A percentile compares a stretch with the other conserved stretches of the same genome.
Evolutionary conservation across 1,140 invertebrate species (phyloP).

Genomic region (Patella vulgata): DNA sequence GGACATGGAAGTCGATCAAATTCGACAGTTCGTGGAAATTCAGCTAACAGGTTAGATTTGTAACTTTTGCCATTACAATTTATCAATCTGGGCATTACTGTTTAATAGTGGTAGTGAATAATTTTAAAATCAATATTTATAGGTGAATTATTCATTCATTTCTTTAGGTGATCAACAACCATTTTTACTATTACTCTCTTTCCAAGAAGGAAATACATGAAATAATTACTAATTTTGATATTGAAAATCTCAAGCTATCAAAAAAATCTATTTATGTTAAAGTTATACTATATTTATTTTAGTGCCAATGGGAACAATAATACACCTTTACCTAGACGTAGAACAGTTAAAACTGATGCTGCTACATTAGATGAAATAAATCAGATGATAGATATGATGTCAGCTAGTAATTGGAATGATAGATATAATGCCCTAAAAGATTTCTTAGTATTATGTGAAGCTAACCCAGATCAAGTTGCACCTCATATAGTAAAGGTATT

Average conservation of each 20-base stretch:
- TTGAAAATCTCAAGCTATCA: too few species aligned
- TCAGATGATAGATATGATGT: slow-evolving; percentile 47
- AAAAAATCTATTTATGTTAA: too few species aligned
- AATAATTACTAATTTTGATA: too few species aligned
- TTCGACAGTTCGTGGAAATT: slow-evolving; percentile 55
- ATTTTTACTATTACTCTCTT: too few species aligned
- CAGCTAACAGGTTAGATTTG: slow-evolving; percentile 52
- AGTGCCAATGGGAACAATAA: slow-evolving; percentile 27
- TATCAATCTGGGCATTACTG: too few species aligned
- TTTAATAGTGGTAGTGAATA: too few species aligned
- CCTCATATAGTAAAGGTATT: slow-evolving; percentile 59
- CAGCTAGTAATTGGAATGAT: slow-evolving; percentile 59
- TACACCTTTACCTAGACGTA: slow-evolving; percentile 29
- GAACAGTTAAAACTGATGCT: slow-evolving; percentile 47
- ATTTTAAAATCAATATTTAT: too few species aligned
- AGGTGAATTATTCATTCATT: too few species aligned
- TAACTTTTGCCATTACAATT: too few species aligned
- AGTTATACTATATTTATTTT: too few species aligned
- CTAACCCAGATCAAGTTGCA: slow-evolving; percentile 45
- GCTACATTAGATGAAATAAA: slow-evolving; percentile 61
- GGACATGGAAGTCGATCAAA: slow-evolving; percentile 55
- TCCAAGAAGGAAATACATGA: too few species aligned
- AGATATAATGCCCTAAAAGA: slow-evolving; percentile 56
- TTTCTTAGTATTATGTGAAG: slow-evolving; percentile 58
- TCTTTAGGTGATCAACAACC: too few species aligned